These are phyloP conservation scores for Scolanthus callimorphus DNA, from an alignment of 92 coral and sea anemone genomes.

Conservation along the genomic window DNA sequence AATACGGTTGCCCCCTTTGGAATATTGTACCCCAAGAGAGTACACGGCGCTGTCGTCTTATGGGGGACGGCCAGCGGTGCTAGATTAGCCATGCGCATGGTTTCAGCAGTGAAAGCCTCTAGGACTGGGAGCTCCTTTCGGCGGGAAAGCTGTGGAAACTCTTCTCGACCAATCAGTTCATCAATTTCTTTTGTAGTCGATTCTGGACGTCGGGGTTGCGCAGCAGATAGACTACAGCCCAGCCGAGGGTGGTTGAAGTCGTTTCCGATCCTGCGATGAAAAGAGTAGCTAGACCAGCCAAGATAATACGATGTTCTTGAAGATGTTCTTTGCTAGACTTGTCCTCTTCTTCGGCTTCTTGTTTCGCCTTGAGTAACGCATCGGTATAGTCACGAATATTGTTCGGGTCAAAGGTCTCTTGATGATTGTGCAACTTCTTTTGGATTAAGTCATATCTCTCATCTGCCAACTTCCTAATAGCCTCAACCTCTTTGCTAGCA, in stretches of 20 bases:
- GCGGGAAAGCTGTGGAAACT: too few species aligned
- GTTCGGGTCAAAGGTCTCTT: conserved; percentile 33
- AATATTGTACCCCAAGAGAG: too few species aligned
- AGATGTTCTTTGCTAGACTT: conserved; percentile 11
- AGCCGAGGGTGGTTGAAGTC: conserved; percentile 56
- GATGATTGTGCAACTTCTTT: conserved; percentile 37
- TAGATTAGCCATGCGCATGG: too few species aligned
- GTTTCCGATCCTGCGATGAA: conserved; percentile 77
- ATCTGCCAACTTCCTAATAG: conserved; percentile 8
- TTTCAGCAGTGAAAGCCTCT: too few species aligned
- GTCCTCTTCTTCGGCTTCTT: conserved; percentile 46
- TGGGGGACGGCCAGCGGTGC: too few species aligned
- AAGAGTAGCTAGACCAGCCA: conserved; percentile 26
- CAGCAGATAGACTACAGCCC: conserved; percentile 59
- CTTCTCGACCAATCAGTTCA: too few species aligned
- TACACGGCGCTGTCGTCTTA: too few species aligned
- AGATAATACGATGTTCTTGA: conserved; percentile 8
- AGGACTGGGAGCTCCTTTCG: too few species aligned
- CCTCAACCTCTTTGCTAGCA: conserved; percentile 6
- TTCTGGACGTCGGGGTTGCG: conserved; percentile 65
- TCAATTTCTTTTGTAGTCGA: conserved; percentile 47
- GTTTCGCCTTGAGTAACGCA: conserved; percentile 48
- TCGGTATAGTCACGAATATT: conserved; percentile 68
- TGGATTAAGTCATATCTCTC: conserved; percentile 33
- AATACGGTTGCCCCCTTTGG: too few species aligned